phyloP scores from a whole-genome alignment of 2,113 vertebrate genomes.

The Eira barbara region DNA sequence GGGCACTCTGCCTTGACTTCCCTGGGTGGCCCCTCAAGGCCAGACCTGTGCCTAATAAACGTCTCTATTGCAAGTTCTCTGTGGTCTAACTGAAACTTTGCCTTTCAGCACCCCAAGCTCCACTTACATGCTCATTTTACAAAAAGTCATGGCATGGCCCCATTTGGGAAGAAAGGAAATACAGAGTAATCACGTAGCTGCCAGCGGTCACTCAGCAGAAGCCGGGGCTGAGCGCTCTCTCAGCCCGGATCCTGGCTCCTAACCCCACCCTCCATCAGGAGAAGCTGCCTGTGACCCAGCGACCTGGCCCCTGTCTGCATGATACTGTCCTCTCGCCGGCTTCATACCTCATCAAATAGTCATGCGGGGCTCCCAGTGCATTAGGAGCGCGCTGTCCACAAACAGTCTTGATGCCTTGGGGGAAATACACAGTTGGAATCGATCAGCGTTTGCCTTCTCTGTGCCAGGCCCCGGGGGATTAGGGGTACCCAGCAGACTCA shows the following conservation, averaged over 20 bases:
- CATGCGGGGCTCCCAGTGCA: neutral
- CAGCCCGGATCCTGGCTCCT: no score
- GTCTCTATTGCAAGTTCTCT: neutral
- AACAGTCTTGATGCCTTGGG: neutral
- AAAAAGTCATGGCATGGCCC: neutral
- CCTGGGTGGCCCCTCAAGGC: neutral
- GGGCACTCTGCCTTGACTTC: neutral
- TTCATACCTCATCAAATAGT: neutral
- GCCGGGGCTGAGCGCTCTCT: neutral
- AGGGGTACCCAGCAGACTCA: neutral
- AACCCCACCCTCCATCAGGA: neutral
- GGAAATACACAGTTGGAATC: neutral
- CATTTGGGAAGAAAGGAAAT: neutral
- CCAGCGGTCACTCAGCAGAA: neutral
- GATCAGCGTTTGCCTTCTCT: neutral
- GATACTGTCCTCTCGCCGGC: neutral
- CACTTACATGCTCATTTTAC: neutral
- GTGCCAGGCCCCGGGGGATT: neutral
- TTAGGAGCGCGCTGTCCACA: neutral
- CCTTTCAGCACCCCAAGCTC: neutral
- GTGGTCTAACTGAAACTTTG: neutral
- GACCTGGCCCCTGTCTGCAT: accelerated
- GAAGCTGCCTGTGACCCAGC: neutral
- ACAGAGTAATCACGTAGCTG: neutral
- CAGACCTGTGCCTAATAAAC: neutral